phyloP scores from a whole-genome alignment of 2,113 vertebrate genomes.

The Mesembrinibis cayennensis region DNA sequence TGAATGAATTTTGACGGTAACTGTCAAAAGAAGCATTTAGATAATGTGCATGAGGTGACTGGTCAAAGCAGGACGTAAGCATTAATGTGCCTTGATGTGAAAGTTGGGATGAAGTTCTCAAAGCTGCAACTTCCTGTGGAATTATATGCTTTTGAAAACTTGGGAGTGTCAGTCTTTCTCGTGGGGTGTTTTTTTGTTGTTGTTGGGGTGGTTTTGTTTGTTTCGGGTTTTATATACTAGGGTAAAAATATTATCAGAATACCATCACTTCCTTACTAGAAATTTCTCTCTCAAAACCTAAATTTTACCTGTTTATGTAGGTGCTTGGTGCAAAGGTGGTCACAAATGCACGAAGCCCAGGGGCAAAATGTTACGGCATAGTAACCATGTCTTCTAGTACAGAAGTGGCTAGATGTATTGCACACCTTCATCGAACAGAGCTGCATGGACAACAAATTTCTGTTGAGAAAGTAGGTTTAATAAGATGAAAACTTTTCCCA shows the following conservation, averaged over 20 bases:
- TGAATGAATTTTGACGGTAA: neutral
- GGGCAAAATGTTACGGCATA: slow-evolving; percentile 95
- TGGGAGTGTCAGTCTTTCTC: neutral
- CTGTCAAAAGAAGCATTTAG: neutral
- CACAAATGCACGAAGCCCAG: slow-evolving; percentile 95
- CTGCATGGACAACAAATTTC: slow-evolving; percentile 96
- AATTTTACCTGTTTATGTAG: slow-evolving; percentile 67
- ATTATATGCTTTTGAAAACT: neutral
- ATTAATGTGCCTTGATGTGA: neutral
- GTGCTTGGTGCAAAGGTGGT: slow-evolving; percentile 97
- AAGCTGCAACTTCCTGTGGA: neutral
- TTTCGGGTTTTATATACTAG: neutral
- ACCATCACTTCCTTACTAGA: neutral
- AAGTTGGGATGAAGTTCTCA: neutral
- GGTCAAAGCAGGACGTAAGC: neutral
- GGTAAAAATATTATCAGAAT: neutral
- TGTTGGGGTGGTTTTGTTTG: neutral
- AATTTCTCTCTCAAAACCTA: neutral
- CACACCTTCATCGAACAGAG: slow-evolving; percentile 92
- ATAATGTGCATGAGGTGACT: neutral
- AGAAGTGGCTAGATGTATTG: slow-evolving; percentile 90
- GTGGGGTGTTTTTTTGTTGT: neutral
- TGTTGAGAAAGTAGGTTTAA: slow-evolving; percentile 89
- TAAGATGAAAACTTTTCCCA: neutral
- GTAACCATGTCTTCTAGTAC: slow-evolving; percentile 95